Evolutionary conservation across 53 echinoderm and acorn worm species (phyloP).

Genomic region (Arbacia lixula): DNA sequence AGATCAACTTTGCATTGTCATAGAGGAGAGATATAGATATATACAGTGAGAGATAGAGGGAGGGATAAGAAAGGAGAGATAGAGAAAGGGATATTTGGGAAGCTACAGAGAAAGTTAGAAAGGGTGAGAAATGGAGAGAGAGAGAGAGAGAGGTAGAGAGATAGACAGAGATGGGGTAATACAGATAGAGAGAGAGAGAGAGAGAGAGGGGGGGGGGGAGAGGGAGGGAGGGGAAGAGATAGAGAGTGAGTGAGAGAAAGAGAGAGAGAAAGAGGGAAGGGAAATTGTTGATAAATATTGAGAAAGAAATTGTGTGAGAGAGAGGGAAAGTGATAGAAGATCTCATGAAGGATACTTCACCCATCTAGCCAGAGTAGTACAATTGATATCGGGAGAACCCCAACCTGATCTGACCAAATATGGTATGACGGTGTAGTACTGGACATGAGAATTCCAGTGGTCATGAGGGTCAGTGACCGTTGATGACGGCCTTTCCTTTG

Average conservation of each 20-base stretch:
- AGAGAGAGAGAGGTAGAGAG: background rate
- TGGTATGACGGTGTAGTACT: too few species aligned
- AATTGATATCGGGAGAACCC: too few species aligned
- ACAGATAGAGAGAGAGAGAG: background rate
- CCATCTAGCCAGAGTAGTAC: too few species aligned
- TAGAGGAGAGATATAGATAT: background rate
- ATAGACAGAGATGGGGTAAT: background rate
- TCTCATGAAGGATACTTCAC: too few species aligned
- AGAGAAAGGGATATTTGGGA: background rate
- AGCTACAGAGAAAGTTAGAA: background rate
- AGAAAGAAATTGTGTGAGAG: background rate
- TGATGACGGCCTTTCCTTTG: too few species aligned
- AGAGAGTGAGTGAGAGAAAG: background rate
- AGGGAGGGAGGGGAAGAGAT: background rate
- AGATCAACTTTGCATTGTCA: too few species aligned
- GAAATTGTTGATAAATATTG: background rate
- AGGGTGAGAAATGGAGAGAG: background rate
- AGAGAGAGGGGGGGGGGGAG: background rate
- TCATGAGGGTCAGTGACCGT: too few species aligned
- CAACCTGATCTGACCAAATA: too few species aligned
- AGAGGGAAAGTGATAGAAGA: background rate
- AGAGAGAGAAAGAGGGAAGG: conserved; percentile 6
- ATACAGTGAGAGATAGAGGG: background rate
- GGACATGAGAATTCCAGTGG: too few species aligned
- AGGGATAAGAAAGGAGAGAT: background rate